Evolutionary conservation across 2,888 invertebrate species (phyloP).

Genomic region (Dasysyrphus albostriatus): DNA sequence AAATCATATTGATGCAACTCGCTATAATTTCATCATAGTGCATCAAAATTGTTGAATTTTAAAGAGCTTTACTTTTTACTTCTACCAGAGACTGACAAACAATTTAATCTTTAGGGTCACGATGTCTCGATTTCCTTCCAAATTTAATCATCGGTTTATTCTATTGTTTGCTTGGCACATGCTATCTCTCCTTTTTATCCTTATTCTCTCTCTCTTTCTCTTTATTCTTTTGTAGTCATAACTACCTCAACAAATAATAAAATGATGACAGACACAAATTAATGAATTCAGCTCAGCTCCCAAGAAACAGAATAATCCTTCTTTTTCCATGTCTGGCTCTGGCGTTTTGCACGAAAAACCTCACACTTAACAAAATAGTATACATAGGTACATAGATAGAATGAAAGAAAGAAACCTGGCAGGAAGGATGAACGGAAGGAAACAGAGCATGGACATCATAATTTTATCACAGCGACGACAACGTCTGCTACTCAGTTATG

Average conservation of each 20-base stretch:
- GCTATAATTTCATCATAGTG: not conserved
- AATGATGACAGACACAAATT: constrained; percentile 60
- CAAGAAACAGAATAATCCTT: constrained; percentile 19
- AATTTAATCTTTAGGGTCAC: constrained; percentile 1
- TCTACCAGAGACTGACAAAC: not conserved
- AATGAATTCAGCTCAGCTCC: constrained; percentile 54
- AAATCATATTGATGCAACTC: not conserved
- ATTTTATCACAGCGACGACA: constrained; percentile 36
- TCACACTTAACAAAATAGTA: constrained; percentile 1
- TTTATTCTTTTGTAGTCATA: constrained; percentile 12
- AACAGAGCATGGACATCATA: constrained; percentile 57
- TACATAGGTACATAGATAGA: no score
- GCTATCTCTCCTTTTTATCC: not conserved
- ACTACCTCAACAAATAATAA: constrained; percentile 42
- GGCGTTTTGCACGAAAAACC: constrained; percentile 54
- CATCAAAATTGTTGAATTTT: not conserved
- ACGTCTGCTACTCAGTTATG: constrained; percentile 29
- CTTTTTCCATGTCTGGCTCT: constrained; percentile 38
- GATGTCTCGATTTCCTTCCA: not conserved
- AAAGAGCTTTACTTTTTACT: not conserved
- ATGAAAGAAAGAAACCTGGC: not conserved
- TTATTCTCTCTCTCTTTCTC: not conserved
- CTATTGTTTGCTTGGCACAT: not conserved
- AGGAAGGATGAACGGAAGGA: constrained; percentile 32
- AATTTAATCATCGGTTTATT: not conserved